Base-by-base conservation (phyloP, 1,140 invertebrate species). In the Probaryconus sp. region DNA sequence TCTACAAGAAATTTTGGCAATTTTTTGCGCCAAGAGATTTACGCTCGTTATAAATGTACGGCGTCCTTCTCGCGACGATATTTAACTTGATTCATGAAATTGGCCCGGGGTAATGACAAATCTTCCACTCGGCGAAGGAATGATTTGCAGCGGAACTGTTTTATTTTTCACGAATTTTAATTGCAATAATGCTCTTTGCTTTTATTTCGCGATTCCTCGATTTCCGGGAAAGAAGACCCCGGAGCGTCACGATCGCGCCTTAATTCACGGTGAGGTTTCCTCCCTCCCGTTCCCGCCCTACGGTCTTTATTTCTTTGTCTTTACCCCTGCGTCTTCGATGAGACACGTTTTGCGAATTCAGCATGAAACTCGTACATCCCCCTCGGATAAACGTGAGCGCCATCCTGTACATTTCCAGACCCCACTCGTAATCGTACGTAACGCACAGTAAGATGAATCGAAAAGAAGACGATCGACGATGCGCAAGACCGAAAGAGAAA, bases 321-420 rank as follows among this genome's bases (percentile, higher is more conserved):
- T 37, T 33, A 20, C 76, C 50, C 55, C 67, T 69, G 21, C 10
- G 71, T 50, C 58, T 63, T 60, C 76, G 79, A 83, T 79, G 77
- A 79, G 79, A 82, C 81, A 80, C 77, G 79, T 83, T 82, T 79
- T 81, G 81, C 80, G 79, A 83, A 76, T 83, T 85, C 81, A 81
- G 80, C 82, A 83, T 80, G 79, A 84, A 83, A 82, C 81, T 82
- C 80, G 82, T 82, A 77, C 83, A 79, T 63, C 83, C n/a, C 83
- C 79, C 79, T 81, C 79, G 80, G 77, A 85, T 86, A 84, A 85
- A 82, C 82, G 60, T 35, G 33, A 85, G 75, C 81, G 81, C 78
- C 79, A 80, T 81, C 74, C 76, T 78, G 58, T 79, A 76, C 76
- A 77, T 79, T 68, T 63, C 40, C 67, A 28, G 55, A 65, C 65